Percentiles rank a stretch among this genome's conserved stretches.
These are phyloP conservation scores for Polypedilum vanderplanki DNA, from an alignment of 1,140 invertebrate species.

Conservation along the genomic window DNA sequence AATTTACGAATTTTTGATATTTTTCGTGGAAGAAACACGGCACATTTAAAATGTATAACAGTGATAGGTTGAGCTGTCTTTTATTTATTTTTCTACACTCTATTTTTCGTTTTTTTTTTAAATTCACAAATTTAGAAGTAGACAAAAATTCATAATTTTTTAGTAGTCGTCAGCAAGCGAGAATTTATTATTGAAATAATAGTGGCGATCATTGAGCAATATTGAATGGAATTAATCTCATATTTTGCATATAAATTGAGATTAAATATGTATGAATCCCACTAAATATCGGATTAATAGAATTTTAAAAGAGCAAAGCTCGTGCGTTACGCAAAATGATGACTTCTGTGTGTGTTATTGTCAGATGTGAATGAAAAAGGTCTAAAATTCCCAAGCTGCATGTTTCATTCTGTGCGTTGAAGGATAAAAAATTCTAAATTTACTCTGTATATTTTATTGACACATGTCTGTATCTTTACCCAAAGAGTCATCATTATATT, in stretches of 20 bases:
- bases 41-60: no score
- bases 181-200: neutral
- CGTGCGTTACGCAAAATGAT: neutral
- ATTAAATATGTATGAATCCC: no score
- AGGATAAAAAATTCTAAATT: neutral
- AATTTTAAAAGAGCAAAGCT: neutral
- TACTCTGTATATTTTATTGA: neutral
- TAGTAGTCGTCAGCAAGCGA: no score
- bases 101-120: no score
- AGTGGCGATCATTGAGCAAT: constrained; percentile 2
- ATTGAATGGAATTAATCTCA: neutral
- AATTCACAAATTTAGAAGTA: no score
- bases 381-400: neutral
- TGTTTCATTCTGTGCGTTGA: neutral
- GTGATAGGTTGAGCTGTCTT: no score
- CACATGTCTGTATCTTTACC: neutral
- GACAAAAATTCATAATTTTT: no score
- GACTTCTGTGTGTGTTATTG: no score
- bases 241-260: constrained; percentile 19
- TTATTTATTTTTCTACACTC: no score
- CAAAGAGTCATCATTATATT: neutral
- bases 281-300: neutral
- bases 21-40: no score
- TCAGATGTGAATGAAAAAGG: neutral
- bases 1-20: no score